Evolutionary conservation across 37 sponge, comb jelly and placozoan species (phyloP).

Genomic region (Petrosia ficiformis): DNA sequence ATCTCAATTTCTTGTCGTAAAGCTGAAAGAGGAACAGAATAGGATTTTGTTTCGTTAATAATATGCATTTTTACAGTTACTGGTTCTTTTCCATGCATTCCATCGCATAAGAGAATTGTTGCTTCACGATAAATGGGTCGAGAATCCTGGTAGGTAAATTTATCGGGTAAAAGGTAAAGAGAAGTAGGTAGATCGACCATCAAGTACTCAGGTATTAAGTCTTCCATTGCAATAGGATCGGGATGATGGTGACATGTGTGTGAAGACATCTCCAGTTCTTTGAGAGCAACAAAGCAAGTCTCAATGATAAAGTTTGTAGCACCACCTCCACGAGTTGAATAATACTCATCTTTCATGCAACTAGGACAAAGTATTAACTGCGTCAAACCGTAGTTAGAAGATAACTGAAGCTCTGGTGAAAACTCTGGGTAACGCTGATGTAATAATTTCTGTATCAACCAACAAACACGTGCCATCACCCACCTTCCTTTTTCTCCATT

Average conservation of each 20-base stretch:
- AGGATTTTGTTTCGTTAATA: slow-evolving; percentile 1
- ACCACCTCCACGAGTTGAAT: not conserved
- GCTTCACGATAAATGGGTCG: slow-evolving; percentile 31
- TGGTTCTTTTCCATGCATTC: slow-evolving; percentile 1
- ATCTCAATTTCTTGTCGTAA: slow-evolving; percentile 64
- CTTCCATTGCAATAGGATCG: slow-evolving; percentile 41
- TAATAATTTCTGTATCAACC: slow-evolving; percentile 45
- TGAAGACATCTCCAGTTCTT: not conserved
- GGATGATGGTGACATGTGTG: slow-evolving; percentile 52
- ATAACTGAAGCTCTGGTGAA: slow-evolving; percentile 23
- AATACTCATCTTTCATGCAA: slow-evolving; percentile 30
- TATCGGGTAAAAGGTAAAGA: slow-evolving; percentile 4
- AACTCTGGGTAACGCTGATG: slow-evolving; percentile 74
- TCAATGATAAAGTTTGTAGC: slow-evolving; percentile 53
- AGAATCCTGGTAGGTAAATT: slow-evolving; percentile 19
- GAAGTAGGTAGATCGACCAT: slow-evolving; percentile 51
- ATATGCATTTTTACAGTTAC: slow-evolving; percentile 33
- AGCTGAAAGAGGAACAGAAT: slow-evolving; percentile 47
- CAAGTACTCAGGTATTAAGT: slow-evolving; percentile 66
- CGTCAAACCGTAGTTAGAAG: slow-evolving; percentile 40
- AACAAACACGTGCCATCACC: slow-evolving; percentile 64
- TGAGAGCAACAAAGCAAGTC: slow-evolving; percentile 44
- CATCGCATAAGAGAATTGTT: slow-evolving; percentile 12
- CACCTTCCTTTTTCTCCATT: slow-evolving; percentile 21
- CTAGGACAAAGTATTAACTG: slow-evolving; percentile 60